These are phyloP conservation scores for Pseudoatta argentina DNA, from an alignment of 1,140 invertebrate species.

Conservation along the genomic window DNA sequence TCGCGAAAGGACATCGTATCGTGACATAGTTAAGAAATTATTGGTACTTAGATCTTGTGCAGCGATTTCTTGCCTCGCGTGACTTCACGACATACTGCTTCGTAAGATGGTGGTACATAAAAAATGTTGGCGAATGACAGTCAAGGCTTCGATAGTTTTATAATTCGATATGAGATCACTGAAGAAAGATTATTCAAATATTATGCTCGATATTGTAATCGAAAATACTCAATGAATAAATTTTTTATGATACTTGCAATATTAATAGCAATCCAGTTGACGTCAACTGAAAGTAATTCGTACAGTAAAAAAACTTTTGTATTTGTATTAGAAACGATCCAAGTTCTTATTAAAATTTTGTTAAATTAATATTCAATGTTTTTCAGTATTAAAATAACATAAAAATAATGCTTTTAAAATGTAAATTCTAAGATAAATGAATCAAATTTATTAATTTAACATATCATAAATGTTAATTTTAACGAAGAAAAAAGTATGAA, in stretches of 20 bases:
- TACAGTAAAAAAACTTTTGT: too few species aligned
- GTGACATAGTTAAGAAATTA: constrained; percentile 46
- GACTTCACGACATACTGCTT: constrained; percentile 19
- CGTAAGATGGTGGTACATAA: constrained; percentile 7
- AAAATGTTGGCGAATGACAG: constrained; percentile 24
- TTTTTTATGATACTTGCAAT: neutral
- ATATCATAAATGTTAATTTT: too few species aligned
- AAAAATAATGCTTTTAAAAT: too few species aligned
- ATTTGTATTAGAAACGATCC: too few species aligned
- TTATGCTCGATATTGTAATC: neutral
- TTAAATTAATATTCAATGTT: too few species aligned
- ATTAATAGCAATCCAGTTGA: neutral
- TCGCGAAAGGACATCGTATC: constrained; percentile 11
- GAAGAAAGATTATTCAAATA: constrained; percentile 12
- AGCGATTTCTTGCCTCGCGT: constrained; percentile 45
- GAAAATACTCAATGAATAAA: neutral
- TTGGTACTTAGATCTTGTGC: constrained; percentile 38
- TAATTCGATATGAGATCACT: neutral
- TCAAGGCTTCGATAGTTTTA: constrained; percentile 17
- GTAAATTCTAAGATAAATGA: too few species aligned
- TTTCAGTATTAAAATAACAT: too few species aligned
- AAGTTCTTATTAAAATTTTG: too few species aligned
- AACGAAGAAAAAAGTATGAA: too few species aligned
- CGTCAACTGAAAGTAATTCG: too few species aligned
- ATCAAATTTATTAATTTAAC: too few species aligned